These are phyloP conservation scores for Spodoptera picta DNA, from an alignment of 2,888 invertebrate genomes.

Conservation along the genomic window DNA sequence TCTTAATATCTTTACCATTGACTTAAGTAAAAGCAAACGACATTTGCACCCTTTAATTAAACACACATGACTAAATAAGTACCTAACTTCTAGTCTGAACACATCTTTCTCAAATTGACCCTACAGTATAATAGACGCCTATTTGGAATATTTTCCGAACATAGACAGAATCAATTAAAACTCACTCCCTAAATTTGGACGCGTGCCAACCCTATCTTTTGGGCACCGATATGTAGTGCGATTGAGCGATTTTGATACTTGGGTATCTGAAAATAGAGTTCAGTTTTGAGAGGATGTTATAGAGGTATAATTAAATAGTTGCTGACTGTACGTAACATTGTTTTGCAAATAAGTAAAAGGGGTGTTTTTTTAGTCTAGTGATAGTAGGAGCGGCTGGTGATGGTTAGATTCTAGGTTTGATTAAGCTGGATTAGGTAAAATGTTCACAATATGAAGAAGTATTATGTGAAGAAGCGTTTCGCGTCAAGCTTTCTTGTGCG, in stretches of 20 bases:
- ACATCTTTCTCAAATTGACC: conserved; percentile 12
- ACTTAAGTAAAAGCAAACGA: conserved; percentile 5
- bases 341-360: conserved; percentile 51
- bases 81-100: conserved; percentile 8
- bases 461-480: no score
- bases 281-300: conserved; percentile 15
- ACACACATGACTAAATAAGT: conserved; percentile 17
- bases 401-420: not conserved
- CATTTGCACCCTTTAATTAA: conserved; percentile 2
- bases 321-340: conserved; percentile 48
- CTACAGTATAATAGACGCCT: conserved; percentile 31
- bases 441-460: no score
- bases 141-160: conserved; percentile 51
- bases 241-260: conserved; percentile 26
- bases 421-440: no score
- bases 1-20: conserved; percentile 5
- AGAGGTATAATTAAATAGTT: conserved; percentile 50
- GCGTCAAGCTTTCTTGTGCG: no score
- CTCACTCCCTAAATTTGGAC: conserved; percentile 51
- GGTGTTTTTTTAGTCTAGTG: conserved; percentile 28
- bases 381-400: conserved; percentile 12
- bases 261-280: not conserved
- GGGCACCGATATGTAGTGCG: not conserved
- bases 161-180: conserved; percentile 64
- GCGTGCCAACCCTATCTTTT: conserved; percentile 51